Evolutionary conservation across 1,140 invertebrate genomes (phyloP).

Genomic region (Metopolophium dirhodum): DNA sequence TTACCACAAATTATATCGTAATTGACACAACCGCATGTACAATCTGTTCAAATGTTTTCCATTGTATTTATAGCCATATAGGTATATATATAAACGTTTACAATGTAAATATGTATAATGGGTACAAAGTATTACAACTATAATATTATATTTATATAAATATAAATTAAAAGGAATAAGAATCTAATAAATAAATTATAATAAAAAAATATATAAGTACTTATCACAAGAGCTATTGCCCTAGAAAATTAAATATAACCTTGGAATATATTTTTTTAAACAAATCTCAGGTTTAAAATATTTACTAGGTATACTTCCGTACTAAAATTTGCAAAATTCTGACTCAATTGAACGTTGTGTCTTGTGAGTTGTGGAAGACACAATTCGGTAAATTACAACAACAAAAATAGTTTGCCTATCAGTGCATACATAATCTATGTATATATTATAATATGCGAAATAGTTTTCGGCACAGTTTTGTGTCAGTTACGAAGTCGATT

Average conservation of each 20-base stretch:
- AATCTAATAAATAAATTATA: not conserved
- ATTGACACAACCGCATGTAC: slow-evolving; percentile 34
- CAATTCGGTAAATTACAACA: not conserved
- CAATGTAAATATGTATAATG: not conserved
- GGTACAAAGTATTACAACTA: not conserved
- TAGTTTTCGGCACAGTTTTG: not conserved
- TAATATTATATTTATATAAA: not conserved
- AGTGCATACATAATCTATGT: not conserved
- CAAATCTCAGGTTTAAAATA: not conserved
- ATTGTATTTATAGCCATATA: not conserved
- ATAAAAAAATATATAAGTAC: not conserved
- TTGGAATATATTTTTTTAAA: not conserved
- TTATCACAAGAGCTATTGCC: not conserved
- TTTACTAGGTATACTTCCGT: too few species aligned
- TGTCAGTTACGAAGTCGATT: not conserved
- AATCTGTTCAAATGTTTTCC: slow-evolving; percentile 28
- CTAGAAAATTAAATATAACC: not conserved
- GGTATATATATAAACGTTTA: not conserved
- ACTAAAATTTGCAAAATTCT: too few species aligned
- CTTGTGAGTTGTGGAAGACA: not conserved
- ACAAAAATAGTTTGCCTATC: not conserved
- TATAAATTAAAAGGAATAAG: not conserved
- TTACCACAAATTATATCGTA: slow-evolving; percentile 49
- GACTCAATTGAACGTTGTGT: not conserved
- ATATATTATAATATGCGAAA: not conserved